Base-by-base conservation (phyloP, 2,888 invertebrate genomes). In the Congeria kusceri region DNA sequence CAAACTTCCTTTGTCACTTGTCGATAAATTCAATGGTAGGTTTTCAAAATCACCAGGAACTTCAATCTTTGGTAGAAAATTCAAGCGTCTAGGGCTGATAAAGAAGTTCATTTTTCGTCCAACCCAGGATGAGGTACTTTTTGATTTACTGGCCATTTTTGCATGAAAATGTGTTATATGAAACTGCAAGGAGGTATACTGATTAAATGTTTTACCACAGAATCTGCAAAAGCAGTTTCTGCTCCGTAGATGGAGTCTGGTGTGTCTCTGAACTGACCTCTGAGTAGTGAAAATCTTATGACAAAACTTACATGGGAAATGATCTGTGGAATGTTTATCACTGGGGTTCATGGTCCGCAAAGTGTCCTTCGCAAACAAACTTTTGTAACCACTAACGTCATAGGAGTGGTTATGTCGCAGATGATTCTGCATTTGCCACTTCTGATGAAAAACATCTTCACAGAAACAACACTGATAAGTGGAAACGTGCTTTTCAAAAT, bases 151-250 rank as follows among this genome's bases (percentile, higher is more conserved):
- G n/a, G 39, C 46, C 9, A 70, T 77, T 56, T 76, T 74, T 77
- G 77, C 77, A 57, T 83, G 83, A 58, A 75, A 75, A 62, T 75
- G 56, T 11, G 80, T 75, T 39, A 93, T 91, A 82, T 93, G 93
- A 58, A 92, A 91, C 39, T 93, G 90, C 46, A 93, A 87, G 74
- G 93, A 93, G 27, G 92, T 84, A 46, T 91, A 88, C 72, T 93
- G 93, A 58, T 89, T 91, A 78, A 93, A 93, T n/a, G 92, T 92
- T 66, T 91, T 88, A 15, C 93, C 92, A 86, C 93, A 93, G 15
- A 80, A 73, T 63, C 73, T 47, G 49, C 84, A 84, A 49, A 73
- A 80, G 66, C 72, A 84, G 57, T 78, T 80, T 57, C 72, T 69
- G 49, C 69, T 80, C 75, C 68, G 71, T 44, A 80, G 59, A 73